Percentiles rank a stretch among this genome's conserved stretches.
These are phyloP conservation scores for Procambarus clarkii DNA, from an alignment of 1,140 invertebrate genomes.

Conservation along the genomic window DNA sequence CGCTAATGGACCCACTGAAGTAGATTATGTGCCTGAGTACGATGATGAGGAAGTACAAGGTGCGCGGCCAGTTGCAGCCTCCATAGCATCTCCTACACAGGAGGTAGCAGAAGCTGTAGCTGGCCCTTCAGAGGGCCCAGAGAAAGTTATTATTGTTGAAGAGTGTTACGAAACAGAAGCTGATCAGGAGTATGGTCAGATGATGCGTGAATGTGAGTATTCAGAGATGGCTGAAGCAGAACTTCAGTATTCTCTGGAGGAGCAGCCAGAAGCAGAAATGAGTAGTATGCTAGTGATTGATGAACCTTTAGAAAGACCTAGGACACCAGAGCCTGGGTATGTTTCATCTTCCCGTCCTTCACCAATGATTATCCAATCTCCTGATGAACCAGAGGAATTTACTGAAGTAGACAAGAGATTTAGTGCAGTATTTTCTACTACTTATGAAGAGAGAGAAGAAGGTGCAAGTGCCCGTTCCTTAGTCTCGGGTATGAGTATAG, in stretches of 20 bases:
- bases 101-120: slow-evolving; percentile 66
- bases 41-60: slow-evolving; percentile 76
- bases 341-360: slow-evolving; percentile 57
- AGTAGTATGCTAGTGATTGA: slow-evolving; percentile 75
- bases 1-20: slow-evolving; percentile 80
- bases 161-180: slow-evolving; percentile 73
- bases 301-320: slow-evolving; percentile 77
- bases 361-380: slow-evolving; percentile 61
- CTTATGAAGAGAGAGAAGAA: slow-evolving; percentile 64
- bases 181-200: slow-evolving; percentile 72
- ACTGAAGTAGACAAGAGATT: slow-evolving; percentile 77
- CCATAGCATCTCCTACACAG: slow-evolving; percentile 36
- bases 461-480: slow-evolving; percentile 24
- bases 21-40: slow-evolving; percentile 78
- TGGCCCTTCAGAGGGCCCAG: slow-evolving; percentile 72
- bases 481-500: slow-evolving; percentile 74
- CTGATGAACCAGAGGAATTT: slow-evolving; percentile 75
- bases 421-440: slow-evolving; percentile 72
- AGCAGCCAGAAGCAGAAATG: slow-evolving; percentile 73
- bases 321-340: slow-evolving; percentile 77
- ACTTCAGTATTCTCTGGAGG: slow-evolving; percentile 72
- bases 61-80: slow-evolving; percentile 70
- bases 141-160: slow-evolving; percentile 59
- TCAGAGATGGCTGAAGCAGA: slow-evolving; percentile 73
- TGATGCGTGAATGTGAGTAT: slow-evolving; percentile 80